These are phyloP conservation scores for Actias luna DNA, from an alignment of 2,888 invertebrate species.

Conservation along the genomic window DNA sequence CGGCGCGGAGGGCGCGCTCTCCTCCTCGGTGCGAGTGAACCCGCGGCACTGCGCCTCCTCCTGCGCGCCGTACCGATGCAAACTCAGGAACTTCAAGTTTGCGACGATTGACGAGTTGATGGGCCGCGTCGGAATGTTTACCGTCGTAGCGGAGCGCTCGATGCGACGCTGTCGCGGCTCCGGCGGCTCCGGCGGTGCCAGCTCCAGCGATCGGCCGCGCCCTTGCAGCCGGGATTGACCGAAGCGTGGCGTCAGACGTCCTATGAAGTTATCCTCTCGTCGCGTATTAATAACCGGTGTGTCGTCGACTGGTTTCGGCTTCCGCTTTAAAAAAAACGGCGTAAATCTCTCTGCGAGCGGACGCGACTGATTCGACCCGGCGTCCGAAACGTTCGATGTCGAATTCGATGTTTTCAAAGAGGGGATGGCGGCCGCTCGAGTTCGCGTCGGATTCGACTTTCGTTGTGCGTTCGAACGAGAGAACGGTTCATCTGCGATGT, in stretches of 20 bases:
- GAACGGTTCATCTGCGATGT: conserved; percentile 52
- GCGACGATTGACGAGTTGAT: conserved; percentile 71
- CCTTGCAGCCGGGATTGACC: conserved; percentile 68
- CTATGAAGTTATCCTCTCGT: conserved; percentile 68
- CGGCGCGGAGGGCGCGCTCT: conserved; percentile 26
- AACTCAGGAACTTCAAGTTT: conserved; percentile 68
- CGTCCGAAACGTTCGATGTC: conserved; percentile 73
- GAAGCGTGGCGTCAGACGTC: conserved; percentile 71
- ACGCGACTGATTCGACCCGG: conserved; percentile 53
- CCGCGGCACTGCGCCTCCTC: conserved; percentile 52
- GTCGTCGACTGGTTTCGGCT: conserved; percentile 61
- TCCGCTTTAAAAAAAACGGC: conserved; percentile 75
- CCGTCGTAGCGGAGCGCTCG: conserved; percentile 71
- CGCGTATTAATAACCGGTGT: conserved; percentile 36
- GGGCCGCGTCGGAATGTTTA: conserved; percentile 60
- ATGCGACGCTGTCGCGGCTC: conserved; percentile 54
- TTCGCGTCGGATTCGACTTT: conserved; percentile 73
- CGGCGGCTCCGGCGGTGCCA: conserved; percentile 46
- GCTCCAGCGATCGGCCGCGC: conserved; percentile 71
- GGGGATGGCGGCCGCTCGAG: conserved; percentile 50
- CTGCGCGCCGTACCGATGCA: conserved; percentile 70
- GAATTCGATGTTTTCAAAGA: conserved; percentile 70
- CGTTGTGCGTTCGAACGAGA: conserved; percentile 68
- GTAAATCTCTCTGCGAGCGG: conserved; percentile 70
- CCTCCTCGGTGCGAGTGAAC: conserved; percentile 39